Conservation (phyloP, 2,797 vertebrate species). For the Odontamblyopus lacepedii region DNA sequence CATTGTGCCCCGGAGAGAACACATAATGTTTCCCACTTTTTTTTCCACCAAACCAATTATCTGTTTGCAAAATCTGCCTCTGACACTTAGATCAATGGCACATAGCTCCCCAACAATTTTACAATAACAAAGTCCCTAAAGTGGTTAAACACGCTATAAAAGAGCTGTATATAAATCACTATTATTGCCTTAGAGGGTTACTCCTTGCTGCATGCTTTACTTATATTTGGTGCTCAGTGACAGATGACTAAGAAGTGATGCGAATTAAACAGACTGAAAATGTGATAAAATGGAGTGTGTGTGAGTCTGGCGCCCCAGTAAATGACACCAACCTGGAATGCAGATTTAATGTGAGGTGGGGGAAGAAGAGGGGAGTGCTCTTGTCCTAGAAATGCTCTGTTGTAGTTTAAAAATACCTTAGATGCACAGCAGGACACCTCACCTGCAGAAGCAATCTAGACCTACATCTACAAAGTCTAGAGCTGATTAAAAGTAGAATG, state of each 20-base stretch:
- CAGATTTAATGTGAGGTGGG: slow-evolving; percentile 49
- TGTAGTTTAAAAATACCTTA: slow-evolving; percentile 67
- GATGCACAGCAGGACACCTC: slow-evolving; percentile 53
- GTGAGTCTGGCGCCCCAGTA: slow-evolving; percentile 32
- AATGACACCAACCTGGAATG: slow-evolving; percentile 49
- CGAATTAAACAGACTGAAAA: slow-evolving; percentile 1
- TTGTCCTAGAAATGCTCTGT: slow-evolving; percentile 68
- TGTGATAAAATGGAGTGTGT: slow-evolving; percentile 17
- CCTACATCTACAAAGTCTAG: slow-evolving; percentile 7
- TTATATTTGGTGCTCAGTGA: not conserved
- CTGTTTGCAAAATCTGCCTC: slow-evolving; percentile 38
- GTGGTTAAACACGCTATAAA: slow-evolving; percentile 20
- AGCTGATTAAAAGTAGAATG: not conserved
- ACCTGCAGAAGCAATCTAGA: slow-evolving; percentile 27
- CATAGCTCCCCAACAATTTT: not conserved
- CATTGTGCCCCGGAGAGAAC: slow-evolving; percentile 48
- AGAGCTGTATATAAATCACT: slow-evolving; percentile 7
- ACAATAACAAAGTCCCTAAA: slow-evolving; percentile 32
- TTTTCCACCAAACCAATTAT: slow-evolving; percentile 37
- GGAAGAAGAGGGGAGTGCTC: slow-evolving; percentile 43
- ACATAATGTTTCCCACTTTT: slow-evolving; percentile 43
- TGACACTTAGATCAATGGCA: slow-evolving; percentile 36
- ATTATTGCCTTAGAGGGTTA: not conserved
- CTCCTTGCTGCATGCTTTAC: not conserved
- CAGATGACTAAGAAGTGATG: not conserved